Evolutionary conservation across 2,888 invertebrate genomes (phyloP).

Genomic region (Dinocampus coccinellae): DNA sequence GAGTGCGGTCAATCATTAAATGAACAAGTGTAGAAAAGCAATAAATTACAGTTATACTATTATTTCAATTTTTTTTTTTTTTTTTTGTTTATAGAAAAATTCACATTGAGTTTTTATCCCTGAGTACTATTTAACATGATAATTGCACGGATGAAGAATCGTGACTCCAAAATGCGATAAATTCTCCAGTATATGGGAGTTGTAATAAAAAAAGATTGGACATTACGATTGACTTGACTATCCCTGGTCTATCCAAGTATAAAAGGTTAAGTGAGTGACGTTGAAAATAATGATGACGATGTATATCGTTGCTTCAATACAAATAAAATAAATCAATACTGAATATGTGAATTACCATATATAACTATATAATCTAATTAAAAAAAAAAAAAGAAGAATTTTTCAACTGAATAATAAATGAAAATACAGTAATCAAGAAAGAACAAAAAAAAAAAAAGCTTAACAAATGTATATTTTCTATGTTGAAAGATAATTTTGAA

Average conservation of each 20-base stretch:
- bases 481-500: constrained; percentile 16
- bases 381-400: too few relatives aligned
- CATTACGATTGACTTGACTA: constrained; percentile 1
- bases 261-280: constrained; percentile 41
- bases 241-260: constrained; percentile 19
- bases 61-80: not conserved
- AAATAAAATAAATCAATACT: not conserved
- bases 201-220: constrained; percentile 33
- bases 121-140: constrained; percentile 15
- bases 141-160: constrained; percentile 31
- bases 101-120: constrained; percentile 13
- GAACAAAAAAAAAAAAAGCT: too few relatives aligned
- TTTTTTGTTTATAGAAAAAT: not conserved
- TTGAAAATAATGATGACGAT: constrained; percentile 18
- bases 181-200: constrained; percentile 17
- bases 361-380: too few relatives aligned
- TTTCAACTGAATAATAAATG: too few relatives aligned
- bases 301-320: constrained; percentile 3
- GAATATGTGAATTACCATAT: not conserved
- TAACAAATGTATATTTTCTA: too few relatives aligned
- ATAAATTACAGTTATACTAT: not conserved
- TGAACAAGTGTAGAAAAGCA: not conserved
- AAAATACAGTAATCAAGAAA: too few relatives aligned
- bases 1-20: not conserved
- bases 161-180: constrained; percentile 38